Evolutionary conservation across 2,113 vertebrate genomes (phyloP), one percentile per base, ranked within the genome.

Genomic region (Hucho hucho): DNA sequence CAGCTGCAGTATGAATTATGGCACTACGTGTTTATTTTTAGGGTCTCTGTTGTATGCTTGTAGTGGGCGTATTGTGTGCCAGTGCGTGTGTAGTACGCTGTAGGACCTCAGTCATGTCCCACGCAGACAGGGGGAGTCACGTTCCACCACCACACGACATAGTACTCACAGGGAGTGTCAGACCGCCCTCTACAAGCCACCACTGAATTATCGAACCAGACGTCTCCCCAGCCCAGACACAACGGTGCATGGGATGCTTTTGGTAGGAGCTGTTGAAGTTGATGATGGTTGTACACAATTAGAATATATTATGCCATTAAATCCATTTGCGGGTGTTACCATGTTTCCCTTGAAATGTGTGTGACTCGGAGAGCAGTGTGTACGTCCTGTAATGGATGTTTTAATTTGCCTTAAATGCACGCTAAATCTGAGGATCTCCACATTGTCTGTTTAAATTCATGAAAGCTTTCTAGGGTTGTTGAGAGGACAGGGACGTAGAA

Each of bases 401-500:
- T 13, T 20, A 4, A 20, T 6, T 20, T 56, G 53, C 14, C 16
- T 20, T 56, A 43, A 43, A 11, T 43, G 9, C 37, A 43, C 0
- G 37, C 37, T 11, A 43, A 43, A 43, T 11, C 37, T 43, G 37
- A 9, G 37, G 16, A 3, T 1, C 16, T 53, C 49, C 49, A 53
- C 49, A 18, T 53, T 18, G 73, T 74, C 82, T 0, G 76, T 80
- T 85, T 83, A 49, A 73, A 47, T 84, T 75, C 32, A 53, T 75
- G 69, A 77, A 75, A 18, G 64, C 26, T 6, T 28, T 24, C 24
- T 64, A 26, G 0, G 22, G 12, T 16, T 64, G 24, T 25, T 16
- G 64, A 65, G 64, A 14, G 28, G 25, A 28, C 1, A 6, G 14
- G 25, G 25, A 14, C 29, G 26, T 22, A 65, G 37, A 78, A 82